Percentiles rank a stretch among this genome's conserved stretches.
Conservation (phyloP, 2,113 vertebrate genomes). For the Semicossyphus pulcher region DNA sequence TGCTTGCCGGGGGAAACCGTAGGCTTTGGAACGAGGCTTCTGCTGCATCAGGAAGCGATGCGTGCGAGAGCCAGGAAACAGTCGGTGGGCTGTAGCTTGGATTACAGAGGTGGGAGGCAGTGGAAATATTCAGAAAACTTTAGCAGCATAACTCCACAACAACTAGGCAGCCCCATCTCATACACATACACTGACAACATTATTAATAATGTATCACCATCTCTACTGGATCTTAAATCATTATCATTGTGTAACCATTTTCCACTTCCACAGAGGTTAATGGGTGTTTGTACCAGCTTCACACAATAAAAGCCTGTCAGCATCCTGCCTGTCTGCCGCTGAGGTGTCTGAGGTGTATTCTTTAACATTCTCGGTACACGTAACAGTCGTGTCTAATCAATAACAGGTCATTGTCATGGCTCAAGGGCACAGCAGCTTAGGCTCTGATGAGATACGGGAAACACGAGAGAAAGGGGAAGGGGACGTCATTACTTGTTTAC, state of each 20-base stretch:
- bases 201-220: conserved; percentile 30
- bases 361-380: conserved; percentile 70
- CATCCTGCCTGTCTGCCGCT: conserved; percentile 41
- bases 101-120: conserved; percentile 44
- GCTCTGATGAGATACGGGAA: conserved; percentile 72
- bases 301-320: conserved; percentile 27
- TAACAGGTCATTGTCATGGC: conserved; percentile 80
- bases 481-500: conserved; percentile 82
- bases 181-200: conserved; percentile 21
- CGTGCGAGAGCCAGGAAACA: conserved; percentile 61
- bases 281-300: conserved; percentile 3
- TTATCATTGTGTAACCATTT: conserved; percentile 34
- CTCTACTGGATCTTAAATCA: conserved; percentile 8
- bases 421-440: conserved; percentile 78
- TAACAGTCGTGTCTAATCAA: conserved; percentile 75
- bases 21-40: conserved; percentile 58
- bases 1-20: conserved; percentile 71
- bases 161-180: background rate
- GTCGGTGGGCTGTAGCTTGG: conserved; percentile 40
- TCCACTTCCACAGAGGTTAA: conserved; percentile 36
- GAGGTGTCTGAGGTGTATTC: conserved; percentile 54
- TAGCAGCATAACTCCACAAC: conserved; percentile 22
- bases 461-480: conserved; percentile 64
- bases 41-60: conserved; percentile 59
- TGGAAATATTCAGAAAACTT: conserved; percentile 69